Base-by-base conservation (phyloP, 2,113 vertebrate species). In the Noturus placidus region DNA sequence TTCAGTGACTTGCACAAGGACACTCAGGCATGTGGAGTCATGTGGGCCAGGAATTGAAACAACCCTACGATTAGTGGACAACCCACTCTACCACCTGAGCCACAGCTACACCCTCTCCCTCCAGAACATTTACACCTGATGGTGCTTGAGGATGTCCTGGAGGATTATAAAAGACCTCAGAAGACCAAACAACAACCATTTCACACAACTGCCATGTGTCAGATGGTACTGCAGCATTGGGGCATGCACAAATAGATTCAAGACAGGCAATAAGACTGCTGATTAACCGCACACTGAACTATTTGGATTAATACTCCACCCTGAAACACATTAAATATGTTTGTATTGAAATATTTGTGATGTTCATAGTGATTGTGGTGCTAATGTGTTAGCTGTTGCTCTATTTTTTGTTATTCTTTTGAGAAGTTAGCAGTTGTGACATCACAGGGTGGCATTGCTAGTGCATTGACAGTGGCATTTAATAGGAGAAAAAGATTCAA, bases 71-170 rank as follows among this genome's bases (percentile, higher is more conserved):
- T 46, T 46, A 46, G 42, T 46, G 42, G 42, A 46, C 42, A 46
- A 46, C 42, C 5, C 42, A 0, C 42, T 6, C 42, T 46, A 46
- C 42, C 42, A 46, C 42, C 5, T 46, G 42, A 46, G 5, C 42
- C 42, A 46, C 42, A 46, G 6, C 42, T 46, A 46, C 6, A 5
- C 42, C 5, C 30, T 57, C 54, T 25, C 54, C 54, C 54, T 35
- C 78, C 54, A 80, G 78, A 54, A 35, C 54, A 79, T 56, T 30
- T 79, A 33, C 52, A 35, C 19, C 78, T 59, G 78, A 81, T 81
- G 78, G 78, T 38, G 78, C 30, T 59, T 81, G 30, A 59, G 52
- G 77, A 54, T 56, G 50, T 54, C 50, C 46, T 79, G 50, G 27
- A 54, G 77, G 54, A 81, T 81, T 59, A 81, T 35, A 19, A 56